Conservation (phyloP, 1,140 invertebrate genomes). For the Nasonia giraulti region DNA sequence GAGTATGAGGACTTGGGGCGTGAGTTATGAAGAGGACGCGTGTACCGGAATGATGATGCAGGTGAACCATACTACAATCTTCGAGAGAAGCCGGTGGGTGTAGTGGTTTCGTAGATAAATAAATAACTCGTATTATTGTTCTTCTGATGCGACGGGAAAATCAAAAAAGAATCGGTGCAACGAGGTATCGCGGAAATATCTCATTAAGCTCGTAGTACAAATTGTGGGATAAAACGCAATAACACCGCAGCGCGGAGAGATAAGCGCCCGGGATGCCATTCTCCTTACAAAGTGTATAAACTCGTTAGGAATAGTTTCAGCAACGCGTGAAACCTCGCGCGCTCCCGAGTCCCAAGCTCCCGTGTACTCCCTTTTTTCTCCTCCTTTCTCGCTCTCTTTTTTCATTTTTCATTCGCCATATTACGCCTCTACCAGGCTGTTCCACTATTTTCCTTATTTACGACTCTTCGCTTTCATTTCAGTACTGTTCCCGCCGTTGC, state of each 20-base stretch:
- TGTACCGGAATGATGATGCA: neutral
- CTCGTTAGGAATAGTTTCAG: conserved; percentile 31
- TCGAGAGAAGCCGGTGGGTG: too few relatives aligned
- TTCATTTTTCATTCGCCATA: conserved; percentile 26
- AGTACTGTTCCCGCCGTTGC: neutral
- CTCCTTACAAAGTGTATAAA: neutral
- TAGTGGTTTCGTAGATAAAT: too few relatives aligned
- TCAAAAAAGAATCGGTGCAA: neutral
- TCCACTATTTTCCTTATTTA: conserved; percentile 14
- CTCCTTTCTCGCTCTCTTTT: too few relatives aligned
- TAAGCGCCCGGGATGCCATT: neutral
- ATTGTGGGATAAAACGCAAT: conserved; percentile 12
- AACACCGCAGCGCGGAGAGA: neutral
- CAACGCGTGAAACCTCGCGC: neutral
- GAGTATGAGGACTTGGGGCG: neutral
- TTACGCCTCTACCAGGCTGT: neutral
- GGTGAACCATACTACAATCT: too few relatives aligned
- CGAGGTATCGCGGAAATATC: neutral
- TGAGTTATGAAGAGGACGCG: conserved; percentile 14
- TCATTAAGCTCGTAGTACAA: conserved; percentile 13
- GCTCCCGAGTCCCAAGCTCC: neutral
- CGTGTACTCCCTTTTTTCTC: conserved; percentile 11
- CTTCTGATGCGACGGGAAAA: neutral
- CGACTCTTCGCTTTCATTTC: conserved; percentile 16
- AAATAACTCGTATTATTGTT: too few relatives aligned